Base-by-base conservation (phyloP, 92 coral and sea anemone species). In the Micromussa lordhowensis region DNA sequence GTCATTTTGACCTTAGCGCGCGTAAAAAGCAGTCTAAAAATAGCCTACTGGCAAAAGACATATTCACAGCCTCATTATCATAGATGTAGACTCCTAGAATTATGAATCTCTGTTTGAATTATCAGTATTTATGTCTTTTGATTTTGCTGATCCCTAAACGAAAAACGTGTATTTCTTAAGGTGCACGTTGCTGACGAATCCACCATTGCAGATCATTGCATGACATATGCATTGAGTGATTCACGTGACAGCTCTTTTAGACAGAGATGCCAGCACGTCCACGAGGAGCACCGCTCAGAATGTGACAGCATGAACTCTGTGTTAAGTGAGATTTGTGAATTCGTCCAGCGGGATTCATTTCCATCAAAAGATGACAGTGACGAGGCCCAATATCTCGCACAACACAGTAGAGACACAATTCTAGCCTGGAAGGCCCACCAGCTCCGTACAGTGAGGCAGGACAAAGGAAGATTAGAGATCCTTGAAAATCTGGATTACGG, bases 361-460 rank as follows among this genome's bases (percentile, higher is more conserved):
- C 86, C 10, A 18, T 63, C 74, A 69, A 81, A 83, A 63, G 86
- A 87, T 69, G 94, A 91, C 72, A 32, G 69, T 38, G 94, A 87
- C 71, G 94, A 87, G 54, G 82, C 78, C 32, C 14, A 53, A 70
- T 87, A 77, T 51, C 21, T 87, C 59, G 76, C 54, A 49, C 74
- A 77, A 38, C 85, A 88, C 75, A 81, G 85, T 77, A 77, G 31
- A 31, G 84, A 83, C 14, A 79, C 80, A 30, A 87, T 87, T 81
- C 88, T 87, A 35, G 55, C 74, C 61, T 91, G 94, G 93, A 91
- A 87, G 84, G 90, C 87, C 59, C 93, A 91, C 83, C 91, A 91
- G 84, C 85, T 87, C 61, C 86, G 91, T n/a, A 69, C 88, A 38
- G 88, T 87, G 44, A 83, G 91, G 48, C 93, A 91, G 82, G 91